Percentiles rank a stretch among this genome's conserved stretches.
Evolutionary conservation across 2,888 invertebrate species (phyloP).

Genomic region (Beris morrisii): DNA sequence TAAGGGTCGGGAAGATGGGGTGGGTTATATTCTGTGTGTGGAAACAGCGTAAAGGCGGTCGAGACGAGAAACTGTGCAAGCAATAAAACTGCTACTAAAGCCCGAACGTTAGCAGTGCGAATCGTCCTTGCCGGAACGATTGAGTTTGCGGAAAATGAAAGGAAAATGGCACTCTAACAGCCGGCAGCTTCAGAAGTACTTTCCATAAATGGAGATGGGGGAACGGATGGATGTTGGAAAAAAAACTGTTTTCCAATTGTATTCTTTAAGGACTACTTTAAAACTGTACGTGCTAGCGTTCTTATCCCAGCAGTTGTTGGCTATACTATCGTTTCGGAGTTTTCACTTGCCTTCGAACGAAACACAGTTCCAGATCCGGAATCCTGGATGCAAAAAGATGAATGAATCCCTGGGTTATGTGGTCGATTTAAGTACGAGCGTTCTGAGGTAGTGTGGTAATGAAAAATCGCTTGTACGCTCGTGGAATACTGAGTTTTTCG

Average conservation of each 20-base stretch:
- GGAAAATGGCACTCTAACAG: too few relatives aligned
- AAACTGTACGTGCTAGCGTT: constrained; percentile 6
- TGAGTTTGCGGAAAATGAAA: too few relatives aligned
- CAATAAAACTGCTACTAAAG: constrained; percentile 36
- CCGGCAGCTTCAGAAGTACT: too few relatives aligned
- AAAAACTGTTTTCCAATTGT: constrained; percentile 31
- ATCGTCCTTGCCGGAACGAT: too few relatives aligned
- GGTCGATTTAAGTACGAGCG: constrained; percentile 37
- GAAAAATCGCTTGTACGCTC: constrained; percentile 35
- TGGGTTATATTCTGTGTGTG: constrained; percentile 16
- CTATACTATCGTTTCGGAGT: not conserved
- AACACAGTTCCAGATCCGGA: constrained; percentile 7
- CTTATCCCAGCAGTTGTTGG: not conserved
- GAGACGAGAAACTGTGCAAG: constrained; percentile 31
- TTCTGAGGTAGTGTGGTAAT: constrained; percentile 33
- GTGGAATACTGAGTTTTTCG: too few relatives aligned
- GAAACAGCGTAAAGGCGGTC: constrained; percentile 63
- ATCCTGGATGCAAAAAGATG: constrained; percentile 25
- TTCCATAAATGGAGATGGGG: too few relatives aligned
- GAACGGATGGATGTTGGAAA: not conserved
- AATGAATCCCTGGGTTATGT: constrained; percentile 37
- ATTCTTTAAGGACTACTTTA: constrained; percentile 31
- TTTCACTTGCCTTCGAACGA: constrained; percentile 31
- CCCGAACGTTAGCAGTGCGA: not conserved
- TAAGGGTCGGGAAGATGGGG: constrained; percentile 6